These are phyloP conservation scores for Nothobranchius kuhntae DNA, from an alignment of 2,113 vertebrate species.

Conservation along the genomic window DNA sequence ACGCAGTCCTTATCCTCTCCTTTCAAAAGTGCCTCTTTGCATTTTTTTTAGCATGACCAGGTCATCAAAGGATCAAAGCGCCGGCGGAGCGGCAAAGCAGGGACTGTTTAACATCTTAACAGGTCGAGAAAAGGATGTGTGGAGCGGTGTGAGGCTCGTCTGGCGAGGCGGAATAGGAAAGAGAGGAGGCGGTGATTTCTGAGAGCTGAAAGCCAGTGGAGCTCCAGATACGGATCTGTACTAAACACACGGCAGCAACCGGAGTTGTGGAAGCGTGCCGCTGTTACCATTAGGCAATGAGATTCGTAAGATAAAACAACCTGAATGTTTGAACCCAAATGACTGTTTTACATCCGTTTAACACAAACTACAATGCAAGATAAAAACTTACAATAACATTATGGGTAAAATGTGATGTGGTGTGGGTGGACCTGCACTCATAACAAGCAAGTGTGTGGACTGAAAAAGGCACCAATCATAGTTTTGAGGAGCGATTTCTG, in stretches of 20 bases:
- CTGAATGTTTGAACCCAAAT: no score
- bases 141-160: constrained; percentile 20
- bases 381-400: no score
- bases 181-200: background rate
- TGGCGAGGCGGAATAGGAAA: constrained; percentile 18
- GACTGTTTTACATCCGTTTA: no score
- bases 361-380: no score
- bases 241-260: background rate
- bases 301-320: no score
- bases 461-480: no score
- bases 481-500: no score
- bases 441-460: no score
- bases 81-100: constrained; percentile 40
- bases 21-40: constrained; percentile 60
- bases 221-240: background rate
- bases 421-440: no score
- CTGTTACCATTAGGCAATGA: background rate
- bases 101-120: constrained; percentile 64
- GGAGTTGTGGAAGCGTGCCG: no score
- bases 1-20: constrained; percentile 61
- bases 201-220: background rate
- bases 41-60: constrained; percentile 55
- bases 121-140: constrained; percentile 47
- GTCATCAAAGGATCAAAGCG: constrained; percentile 65
- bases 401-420: no score